Conservation (phyloP, 2,888 invertebrate species). For the Mechanitis mazaeus region DNA sequence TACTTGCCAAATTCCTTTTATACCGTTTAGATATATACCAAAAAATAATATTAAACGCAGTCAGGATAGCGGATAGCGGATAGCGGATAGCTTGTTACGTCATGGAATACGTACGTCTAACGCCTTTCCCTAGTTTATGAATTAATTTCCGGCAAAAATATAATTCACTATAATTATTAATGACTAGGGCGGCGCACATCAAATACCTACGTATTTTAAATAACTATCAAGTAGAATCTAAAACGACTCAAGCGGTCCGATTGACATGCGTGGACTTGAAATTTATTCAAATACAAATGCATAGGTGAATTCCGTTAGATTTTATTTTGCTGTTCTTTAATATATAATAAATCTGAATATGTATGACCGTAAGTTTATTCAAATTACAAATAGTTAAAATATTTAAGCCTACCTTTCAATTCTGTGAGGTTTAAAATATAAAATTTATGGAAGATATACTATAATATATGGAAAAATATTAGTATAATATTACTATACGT, state of each 20-base stretch:
- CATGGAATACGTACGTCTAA: not conserved
- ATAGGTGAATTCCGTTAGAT: conserved; percentile 24
- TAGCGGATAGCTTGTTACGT: not conserved
- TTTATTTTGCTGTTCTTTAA: conserved; percentile 14
- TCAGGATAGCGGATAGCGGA: too few relatives aligned
- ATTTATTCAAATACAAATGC: conserved; percentile 29
- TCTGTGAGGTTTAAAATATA: too few relatives aligned
- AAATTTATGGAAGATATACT: too few relatives aligned
- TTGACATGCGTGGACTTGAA: conserved; percentile 29
- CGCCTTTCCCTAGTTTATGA: conserved; percentile 7
- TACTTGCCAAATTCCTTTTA: too few relatives aligned
- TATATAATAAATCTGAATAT: conserved; percentile 5
- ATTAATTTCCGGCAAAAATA: conserved; percentile 24
- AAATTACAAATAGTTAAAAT: not conserved
- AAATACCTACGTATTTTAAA: conserved; percentile 25
- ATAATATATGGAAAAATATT: not conserved
- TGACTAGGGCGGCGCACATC: conserved; percentile 24
- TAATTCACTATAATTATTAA: conserved; percentile 21
- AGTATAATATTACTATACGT: not conserved
- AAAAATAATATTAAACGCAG: too few relatives aligned
- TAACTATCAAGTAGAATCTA: conserved; percentile 26
- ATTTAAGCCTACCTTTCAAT: not conserved
- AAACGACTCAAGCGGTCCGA: conserved; percentile 27
- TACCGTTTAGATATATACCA: too few relatives aligned
- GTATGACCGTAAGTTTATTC: not conserved